These are phyloP conservation scores for Pseudomyrmex flavicornis DNA, from an alignment of 1,140 invertebrate genomes.

Conservation along the genomic window DNA sequence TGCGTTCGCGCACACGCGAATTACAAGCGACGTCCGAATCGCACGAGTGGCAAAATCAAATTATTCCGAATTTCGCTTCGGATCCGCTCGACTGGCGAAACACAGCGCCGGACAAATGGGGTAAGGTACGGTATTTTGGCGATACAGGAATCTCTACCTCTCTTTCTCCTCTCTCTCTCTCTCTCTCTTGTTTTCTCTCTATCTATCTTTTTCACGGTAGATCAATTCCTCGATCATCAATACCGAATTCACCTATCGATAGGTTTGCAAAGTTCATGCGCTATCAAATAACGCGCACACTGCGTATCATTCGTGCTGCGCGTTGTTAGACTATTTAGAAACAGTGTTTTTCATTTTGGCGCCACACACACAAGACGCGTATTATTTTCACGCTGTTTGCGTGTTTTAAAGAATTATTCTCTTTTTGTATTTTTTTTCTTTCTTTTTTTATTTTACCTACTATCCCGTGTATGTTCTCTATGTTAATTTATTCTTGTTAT, in stretches of 20 bases:
- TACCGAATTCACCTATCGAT: too few species aligned
- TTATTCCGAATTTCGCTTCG: constrained; percentile 25
- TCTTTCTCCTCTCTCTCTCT: too few species aligned
- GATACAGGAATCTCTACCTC: neutral
- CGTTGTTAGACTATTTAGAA: too few species aligned
- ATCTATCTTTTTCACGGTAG: neutral
- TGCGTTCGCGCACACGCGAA: constrained; percentile 41
- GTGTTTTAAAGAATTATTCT: too few species aligned
- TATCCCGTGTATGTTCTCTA: neutral
- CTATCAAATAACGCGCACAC: too few species aligned
- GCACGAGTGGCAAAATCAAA: constrained; percentile 30
- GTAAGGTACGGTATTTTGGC: constrained; percentile 27
- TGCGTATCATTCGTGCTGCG: too few species aligned
- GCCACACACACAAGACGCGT: too few species aligned
- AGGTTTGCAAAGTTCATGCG: too few species aligned
- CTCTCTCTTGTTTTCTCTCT: neutral
- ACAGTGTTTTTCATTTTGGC: too few species aligned
- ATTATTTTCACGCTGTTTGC: neutral
- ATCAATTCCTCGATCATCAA: too few species aligned
- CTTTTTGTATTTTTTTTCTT: neutral
- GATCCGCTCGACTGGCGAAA: constrained; percentile 14
- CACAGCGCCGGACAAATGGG: constrained; percentile 21
- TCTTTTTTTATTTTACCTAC: neutral
- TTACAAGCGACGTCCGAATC: constrained; percentile 32
- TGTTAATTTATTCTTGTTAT: constrained; percentile 26